Percentiles rank a stretch among this genome's conserved stretches.
Conservation (phyloP, 2,888 invertebrate genomes). For the Augiades crinisus region DNA sequence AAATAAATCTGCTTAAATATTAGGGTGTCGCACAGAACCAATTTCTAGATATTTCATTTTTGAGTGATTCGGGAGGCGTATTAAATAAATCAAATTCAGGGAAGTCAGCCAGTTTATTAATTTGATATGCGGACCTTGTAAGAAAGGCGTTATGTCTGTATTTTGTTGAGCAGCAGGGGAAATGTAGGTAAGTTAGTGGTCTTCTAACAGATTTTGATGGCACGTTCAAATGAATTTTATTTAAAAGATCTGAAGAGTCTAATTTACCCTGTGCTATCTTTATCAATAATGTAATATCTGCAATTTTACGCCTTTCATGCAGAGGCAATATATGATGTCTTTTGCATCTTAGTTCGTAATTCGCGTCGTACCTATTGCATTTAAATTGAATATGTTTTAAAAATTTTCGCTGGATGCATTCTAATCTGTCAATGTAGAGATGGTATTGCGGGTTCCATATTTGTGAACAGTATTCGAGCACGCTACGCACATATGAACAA, state of each 20-base stretch:
- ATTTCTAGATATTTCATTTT: background rate
- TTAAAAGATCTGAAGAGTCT: background rate
- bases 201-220: background rate
- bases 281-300: background rate
- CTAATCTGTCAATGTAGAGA: slow-evolving; percentile 4
- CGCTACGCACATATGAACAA: slow-evolving; percentile 18
- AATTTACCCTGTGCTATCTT: background rate
- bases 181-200: background rate
- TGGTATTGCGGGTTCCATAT: slow-evolving; percentile 17
- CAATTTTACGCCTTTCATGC: background rate
- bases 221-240: background rate
- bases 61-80: background rate
- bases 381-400: background rate
- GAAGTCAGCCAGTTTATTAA: background rate
- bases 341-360: background rate
- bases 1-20: no score
- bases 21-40: no score
- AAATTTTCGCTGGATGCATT: slow-evolving; percentile 4
- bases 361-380: background rate
- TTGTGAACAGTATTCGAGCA: slow-evolving; percentile 16
- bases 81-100: background rate
- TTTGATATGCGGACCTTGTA: background rate
- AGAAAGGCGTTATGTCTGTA: background rate
- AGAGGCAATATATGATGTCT: background rate
- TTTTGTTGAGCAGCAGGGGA: background rate